These are phyloP conservation scores for Macrophya alboannulata DNA, from an alignment of 2,888 invertebrate genomes.

Conservation along the genomic window DNA sequence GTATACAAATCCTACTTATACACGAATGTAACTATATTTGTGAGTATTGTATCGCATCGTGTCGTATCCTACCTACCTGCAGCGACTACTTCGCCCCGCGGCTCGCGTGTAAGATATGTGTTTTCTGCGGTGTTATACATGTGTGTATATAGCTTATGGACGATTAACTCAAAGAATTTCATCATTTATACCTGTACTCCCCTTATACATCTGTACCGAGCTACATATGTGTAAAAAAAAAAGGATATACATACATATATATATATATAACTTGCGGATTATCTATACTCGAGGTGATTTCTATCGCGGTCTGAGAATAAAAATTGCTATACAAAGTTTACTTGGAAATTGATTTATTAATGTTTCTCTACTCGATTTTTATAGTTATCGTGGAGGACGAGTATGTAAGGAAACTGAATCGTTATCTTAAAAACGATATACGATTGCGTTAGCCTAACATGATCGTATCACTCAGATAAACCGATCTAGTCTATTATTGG, in stretches of 20 bases:
- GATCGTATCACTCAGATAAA: background rate
- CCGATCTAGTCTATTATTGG: background rate
- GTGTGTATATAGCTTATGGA: conserved; percentile 20
- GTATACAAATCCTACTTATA: background rate
- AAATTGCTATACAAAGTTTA: background rate
- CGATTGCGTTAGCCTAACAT: background rate
- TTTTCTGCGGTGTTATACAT: conserved; percentile 1
- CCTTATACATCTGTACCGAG: background rate
- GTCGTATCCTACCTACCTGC: background rate
- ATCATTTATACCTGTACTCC: background rate
- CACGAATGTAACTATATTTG: background rate
- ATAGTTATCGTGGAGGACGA: background rate
- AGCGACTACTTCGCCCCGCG: conserved; percentile 27
- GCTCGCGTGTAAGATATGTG: conserved; percentile 23
- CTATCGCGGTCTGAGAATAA: background rate
- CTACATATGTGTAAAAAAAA: too few species aligned
- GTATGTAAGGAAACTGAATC: background rate
- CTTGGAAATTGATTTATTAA: background rate
- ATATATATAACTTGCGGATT: too few species aligned
- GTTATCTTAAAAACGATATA: background rate
- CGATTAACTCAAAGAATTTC: conserved; percentile 11
- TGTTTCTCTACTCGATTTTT: background rate
- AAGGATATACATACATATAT: too few species aligned
- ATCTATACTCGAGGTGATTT: background rate
- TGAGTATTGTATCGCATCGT: background rate